phyloP scores from a whole-genome alignment of 2,797 vertebrate species.

The Thamnophis elegans region DNA sequence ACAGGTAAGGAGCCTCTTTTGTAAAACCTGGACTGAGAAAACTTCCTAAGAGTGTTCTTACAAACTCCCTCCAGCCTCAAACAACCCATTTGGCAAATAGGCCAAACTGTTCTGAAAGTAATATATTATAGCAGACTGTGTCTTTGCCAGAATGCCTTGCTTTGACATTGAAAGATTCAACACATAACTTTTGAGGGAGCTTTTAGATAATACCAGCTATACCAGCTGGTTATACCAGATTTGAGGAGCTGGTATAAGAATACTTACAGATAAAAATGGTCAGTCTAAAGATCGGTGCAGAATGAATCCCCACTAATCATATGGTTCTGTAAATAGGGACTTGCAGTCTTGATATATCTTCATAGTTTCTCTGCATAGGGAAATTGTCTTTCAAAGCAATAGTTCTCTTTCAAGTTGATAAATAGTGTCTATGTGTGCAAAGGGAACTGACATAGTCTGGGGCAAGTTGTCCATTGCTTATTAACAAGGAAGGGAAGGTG shows the following conservation, averaged over 20 bases:
- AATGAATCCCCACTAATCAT: not conserved
- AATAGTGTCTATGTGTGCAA: not conserved
- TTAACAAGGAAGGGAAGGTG: not conserved
- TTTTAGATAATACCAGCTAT: not conserved
- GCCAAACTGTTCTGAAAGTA: not conserved
- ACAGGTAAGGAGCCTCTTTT: not conserved
- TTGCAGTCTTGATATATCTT: not conserved
- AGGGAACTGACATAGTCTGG: not conserved
- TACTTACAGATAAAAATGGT: not conserved
- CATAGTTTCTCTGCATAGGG: not conserved
- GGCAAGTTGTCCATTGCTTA: not conserved
- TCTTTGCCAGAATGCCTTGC: not conserved
- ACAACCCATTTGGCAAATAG: not conserved
- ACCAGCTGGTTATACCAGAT: too few relatives aligned
- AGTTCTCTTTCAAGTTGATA: not conserved
- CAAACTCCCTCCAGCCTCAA: not conserved
- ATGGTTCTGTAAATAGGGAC: not conserved
- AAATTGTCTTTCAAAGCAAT: not conserved
- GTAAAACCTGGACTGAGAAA: not conserved
- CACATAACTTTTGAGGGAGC: not conserved
- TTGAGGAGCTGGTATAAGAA: not conserved
- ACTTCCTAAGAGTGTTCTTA: not conserved
- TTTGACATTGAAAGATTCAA: not conserved
- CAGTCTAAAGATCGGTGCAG: not conserved
- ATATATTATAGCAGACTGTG: not conserved